Conservation (phyloP, 2,113 vertebrate species). For the Vulpes vulpes region DNA sequence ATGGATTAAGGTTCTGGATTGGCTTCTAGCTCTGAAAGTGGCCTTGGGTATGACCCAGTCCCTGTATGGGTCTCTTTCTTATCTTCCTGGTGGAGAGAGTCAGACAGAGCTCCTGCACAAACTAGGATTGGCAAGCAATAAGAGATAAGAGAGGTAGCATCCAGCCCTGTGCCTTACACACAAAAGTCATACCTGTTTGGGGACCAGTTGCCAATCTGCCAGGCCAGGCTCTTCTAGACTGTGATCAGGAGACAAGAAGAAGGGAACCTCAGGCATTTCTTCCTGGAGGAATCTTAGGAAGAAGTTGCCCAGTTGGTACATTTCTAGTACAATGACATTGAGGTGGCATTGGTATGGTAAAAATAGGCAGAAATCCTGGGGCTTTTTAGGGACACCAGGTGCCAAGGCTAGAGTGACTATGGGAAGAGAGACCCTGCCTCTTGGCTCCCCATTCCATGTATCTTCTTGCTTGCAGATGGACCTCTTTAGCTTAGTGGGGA, state of each 20-base stretch:
- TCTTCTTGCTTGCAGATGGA: background rate
- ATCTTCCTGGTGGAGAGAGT: background rate
- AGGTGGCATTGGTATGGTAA: background rate
- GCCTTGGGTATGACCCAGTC: background rate
- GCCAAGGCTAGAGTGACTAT: background rate
- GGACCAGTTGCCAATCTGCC: background rate
- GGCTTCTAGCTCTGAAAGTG: background rate
- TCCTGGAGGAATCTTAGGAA: background rate
- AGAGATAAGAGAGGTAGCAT: background rate
- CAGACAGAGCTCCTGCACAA: background rate
- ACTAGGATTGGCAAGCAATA: background rate
- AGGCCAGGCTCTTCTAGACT: background rate
- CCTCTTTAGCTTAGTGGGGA: background rate
- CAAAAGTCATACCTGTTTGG: background rate
- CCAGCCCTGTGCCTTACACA: background rate
- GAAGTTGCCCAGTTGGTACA: background rate
- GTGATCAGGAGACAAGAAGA: background rate
- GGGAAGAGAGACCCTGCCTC: background rate
- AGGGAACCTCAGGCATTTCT: background rate
- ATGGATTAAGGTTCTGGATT: slow-evolving; percentile 18
- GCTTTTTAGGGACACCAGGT: background rate
- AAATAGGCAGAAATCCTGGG: background rate
- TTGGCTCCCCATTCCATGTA: background rate
- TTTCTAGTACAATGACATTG: background rate
- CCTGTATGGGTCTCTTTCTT: slow-evolving; percentile 1